Conservation (phyloP, 2,113 vertebrate genomes). For the Mystacornis crossleyi region DNA sequence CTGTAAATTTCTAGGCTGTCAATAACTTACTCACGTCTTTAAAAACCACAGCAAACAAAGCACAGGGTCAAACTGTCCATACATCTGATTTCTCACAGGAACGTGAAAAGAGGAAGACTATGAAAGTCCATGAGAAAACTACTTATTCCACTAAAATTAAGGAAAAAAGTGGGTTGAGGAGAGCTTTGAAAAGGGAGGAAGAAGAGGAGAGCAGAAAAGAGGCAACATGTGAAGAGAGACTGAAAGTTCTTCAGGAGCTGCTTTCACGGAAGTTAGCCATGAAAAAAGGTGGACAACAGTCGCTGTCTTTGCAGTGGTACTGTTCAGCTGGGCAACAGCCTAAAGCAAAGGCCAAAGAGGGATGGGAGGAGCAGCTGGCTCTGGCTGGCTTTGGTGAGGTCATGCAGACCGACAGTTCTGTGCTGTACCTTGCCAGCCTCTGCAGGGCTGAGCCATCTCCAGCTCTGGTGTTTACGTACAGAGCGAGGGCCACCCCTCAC, state of each 20-base stretch:
- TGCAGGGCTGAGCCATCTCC: not conserved
- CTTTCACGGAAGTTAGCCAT: conserved; percentile 66
- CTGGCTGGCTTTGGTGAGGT: not conserved
- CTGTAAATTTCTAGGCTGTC: not conserved
- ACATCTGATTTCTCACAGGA: conserved; percentile 70
- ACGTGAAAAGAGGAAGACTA: conserved; percentile 66
- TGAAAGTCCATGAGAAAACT: conserved; percentile 81
- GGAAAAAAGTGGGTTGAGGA: conserved; percentile 62
- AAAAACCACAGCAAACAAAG: not conserved
- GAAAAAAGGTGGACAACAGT: conserved; percentile 71
- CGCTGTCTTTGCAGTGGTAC: not conserved
- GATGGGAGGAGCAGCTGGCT: not conserved
- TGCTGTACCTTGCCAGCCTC: not conserved
- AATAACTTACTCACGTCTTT: not conserved
- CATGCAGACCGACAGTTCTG: not conserved
- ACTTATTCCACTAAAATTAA: conserved; percentile 66
- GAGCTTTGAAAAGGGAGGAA: conserved; percentile 67
- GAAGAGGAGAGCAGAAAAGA: conserved; percentile 35
- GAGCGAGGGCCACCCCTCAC: not conserved
- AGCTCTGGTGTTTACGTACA: accelerated
- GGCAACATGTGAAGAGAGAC: not conserved
- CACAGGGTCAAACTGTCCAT: not conserved
- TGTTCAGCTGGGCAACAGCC: not conserved
- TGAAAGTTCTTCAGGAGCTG: conserved; percentile 2
- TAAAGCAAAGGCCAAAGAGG: not conserved